Evolutionary conservation across 35 echinoderm and acorn worm species (phyloP), one percentile per base, ranked within the genome.

Genomic region (Nesometra sesokonis): DNA sequence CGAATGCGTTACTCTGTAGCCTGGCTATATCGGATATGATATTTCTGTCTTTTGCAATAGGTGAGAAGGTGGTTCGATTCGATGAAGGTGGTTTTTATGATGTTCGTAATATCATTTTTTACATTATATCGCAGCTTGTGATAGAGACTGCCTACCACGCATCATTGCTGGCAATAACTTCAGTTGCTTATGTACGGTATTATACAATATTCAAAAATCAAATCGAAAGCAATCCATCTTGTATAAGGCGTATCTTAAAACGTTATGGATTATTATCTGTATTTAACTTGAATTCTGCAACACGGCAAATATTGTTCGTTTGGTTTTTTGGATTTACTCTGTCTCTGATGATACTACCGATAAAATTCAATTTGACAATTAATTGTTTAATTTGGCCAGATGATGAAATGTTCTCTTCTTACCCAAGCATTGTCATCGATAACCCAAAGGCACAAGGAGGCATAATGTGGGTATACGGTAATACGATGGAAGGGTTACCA

Each of bases 381-480:
- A 23, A 84, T 3, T 94, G 92, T 35, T 77, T 87, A 32, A 84
- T 57, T 40, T 94, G 92, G 92, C 92, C 92, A 5, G 82, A 85
- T 30, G 88, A 46, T 35, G 57, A 77, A 4, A 19, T 1, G 5
- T 89, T 31, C 32, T n/a, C 30, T 11, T 19, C 3, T 0, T 84
- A 37, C 31, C 76, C 85, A 31, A 35, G 15, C 13, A 29, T 32
- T 23, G 31, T 84, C 35, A 57, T 81, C 43, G 36, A 52, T 77
- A 5, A 5, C 52, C 52, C 2, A 19, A 27, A 67, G 15, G 39
- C 39, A 9, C 11, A 9, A 11, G 52, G 21, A 1, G 52, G 52
- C 23, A 27, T 67, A 13, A 2, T 9, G 52, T 27, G 52, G 52
- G 52, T 19, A 17, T 67, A 67, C 23, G 52, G 52, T 9, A 19